A percentile compares a stretch with the other conserved stretches of the same genome.
These are phyloP conservation scores for Branchinecta lindahli DNA, from an alignment of 1,140 invertebrate genomes.

Conservation along the genomic window DNA sequence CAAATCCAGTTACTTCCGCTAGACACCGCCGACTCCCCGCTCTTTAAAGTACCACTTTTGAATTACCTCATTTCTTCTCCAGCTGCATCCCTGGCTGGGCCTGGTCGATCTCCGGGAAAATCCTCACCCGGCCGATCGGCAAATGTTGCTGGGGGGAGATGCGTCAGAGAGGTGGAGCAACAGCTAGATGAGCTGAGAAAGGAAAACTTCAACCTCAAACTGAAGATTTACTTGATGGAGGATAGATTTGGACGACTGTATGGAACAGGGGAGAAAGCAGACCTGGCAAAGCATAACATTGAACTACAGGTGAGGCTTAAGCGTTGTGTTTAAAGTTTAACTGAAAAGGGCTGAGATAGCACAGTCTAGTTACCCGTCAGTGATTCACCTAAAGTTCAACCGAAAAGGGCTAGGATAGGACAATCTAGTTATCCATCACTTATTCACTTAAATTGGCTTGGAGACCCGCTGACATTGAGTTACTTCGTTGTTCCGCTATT, in stretches of 20 bases:
- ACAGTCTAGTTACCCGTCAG: no score
- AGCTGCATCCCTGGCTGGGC: neutral
- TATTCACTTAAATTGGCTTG: no score
- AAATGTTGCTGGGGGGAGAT: conserved; percentile 34
- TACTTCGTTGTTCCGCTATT: no score
- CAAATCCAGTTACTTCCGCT: no score
- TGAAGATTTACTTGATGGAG: conserved; percentile 77
- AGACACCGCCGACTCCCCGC: no score
- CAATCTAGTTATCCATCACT: no score
- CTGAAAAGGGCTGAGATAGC: no score
- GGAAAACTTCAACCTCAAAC: conserved; percentile 80
- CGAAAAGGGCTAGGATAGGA: no score
- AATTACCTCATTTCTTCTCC: no score
- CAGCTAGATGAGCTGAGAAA: conserved; percentile 61
- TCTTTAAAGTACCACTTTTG: no score
- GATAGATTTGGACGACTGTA: conserved; percentile 53
- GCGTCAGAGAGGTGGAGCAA: conserved; percentile 80
- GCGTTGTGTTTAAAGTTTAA: conserved; percentile 13
- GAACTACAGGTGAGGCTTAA: conserved; percentile 51
- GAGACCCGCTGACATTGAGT: no score
- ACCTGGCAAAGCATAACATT: conserved; percentile 52
- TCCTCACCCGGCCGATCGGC: conserved; percentile 32
- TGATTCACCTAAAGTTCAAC: no score
- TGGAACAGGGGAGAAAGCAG: conserved; percentile 39
- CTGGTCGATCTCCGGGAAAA: conserved; percentile 24